phyloP scores from a whole-genome alignment of 2,113 vertebrate species.

The Euleptes europaea region DNA sequence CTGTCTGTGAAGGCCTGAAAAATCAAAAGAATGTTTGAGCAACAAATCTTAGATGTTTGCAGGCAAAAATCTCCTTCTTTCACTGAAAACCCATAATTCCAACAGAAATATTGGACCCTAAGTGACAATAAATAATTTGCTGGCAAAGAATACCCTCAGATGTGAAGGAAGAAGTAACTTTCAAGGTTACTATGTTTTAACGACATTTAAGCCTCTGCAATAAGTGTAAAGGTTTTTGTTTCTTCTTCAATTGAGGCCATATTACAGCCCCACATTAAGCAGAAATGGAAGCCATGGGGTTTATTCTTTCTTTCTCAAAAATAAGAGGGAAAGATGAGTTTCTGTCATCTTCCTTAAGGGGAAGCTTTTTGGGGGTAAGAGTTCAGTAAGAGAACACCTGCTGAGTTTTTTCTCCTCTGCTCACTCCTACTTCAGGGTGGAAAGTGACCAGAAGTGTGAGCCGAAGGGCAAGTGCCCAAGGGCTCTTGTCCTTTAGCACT shows the following conservation, averaged over 20 bases:
- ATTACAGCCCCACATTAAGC: background rate
- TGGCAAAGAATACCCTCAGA: constrained; percentile 40
- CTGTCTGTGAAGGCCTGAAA: constrained; percentile 6
- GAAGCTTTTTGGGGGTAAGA: background rate
- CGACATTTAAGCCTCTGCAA: constrained; percentile 11
- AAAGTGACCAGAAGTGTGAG: too few species aligned
- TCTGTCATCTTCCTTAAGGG: background rate
- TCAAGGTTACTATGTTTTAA: constrained; percentile 52
- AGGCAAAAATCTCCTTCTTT: constrained; percentile 36
- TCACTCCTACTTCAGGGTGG: too few species aligned
- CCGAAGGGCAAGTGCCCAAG: too few species aligned
- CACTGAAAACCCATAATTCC: constrained; percentile 46
- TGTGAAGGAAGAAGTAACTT: constrained; percentile 43
- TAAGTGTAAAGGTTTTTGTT: background rate
- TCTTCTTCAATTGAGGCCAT: background rate
- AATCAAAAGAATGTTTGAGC: constrained; percentile 23
- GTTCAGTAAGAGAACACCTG: too few species aligned
- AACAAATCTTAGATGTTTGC: constrained; percentile 26
- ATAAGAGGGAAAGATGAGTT: background rate
- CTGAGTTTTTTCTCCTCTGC: too few species aligned
- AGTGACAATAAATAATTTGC: constrained; percentile 53
- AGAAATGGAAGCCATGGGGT: background rate
- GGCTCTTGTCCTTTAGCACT: too few species aligned
- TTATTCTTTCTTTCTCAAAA: constrained; percentile 2
- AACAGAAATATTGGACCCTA: constrained; percentile 21